These are phyloP conservation scores for Ischnura elegans DNA, from an alignment of 2,888 invertebrate species.

Conservation along the genomic window DNA sequence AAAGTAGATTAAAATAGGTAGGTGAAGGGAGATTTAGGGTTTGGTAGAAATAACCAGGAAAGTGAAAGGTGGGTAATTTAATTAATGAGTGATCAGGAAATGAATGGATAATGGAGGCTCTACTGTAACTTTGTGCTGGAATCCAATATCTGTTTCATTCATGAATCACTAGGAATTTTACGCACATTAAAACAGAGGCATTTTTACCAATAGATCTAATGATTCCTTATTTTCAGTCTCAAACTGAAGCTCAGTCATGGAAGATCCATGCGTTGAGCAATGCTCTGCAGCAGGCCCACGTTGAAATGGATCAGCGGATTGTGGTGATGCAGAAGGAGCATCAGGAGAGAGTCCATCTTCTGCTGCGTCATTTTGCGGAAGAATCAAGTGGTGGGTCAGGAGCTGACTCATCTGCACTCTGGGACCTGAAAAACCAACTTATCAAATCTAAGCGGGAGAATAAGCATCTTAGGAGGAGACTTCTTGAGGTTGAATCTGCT, in stretches of 20 bases:
- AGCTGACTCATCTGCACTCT: constrained; percentile 73
- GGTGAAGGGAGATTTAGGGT: too few relatives aligned
- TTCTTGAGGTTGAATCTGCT: constrained; percentile 76
- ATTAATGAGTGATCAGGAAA: too few relatives aligned
- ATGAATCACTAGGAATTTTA: too few relatives aligned
- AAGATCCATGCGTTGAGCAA: constrained; percentile 86
- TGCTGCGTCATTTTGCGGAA: constrained; percentile 82
- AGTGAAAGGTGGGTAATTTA: too few relatives aligned
- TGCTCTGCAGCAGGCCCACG: constrained; percentile 82
- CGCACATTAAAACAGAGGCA: too few relatives aligned
- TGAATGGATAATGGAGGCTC: too few relatives aligned
- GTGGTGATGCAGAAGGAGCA: constrained; percentile 83
- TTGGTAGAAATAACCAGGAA: too few relatives aligned
- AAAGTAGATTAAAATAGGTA: too few relatives aligned
- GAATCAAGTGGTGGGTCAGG: constrained; percentile 78
- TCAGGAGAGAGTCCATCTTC: constrained; percentile 83
- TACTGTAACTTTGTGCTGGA: too few relatives aligned
- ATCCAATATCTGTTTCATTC: too few relatives aligned
- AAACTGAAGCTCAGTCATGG: constrained; percentile 86
- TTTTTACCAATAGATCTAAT: too few relatives aligned
- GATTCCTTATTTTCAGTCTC: constrained; percentile 84
- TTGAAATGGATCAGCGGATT: constrained; percentile 83
- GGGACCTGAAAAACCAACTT: constrained; percentile 51
- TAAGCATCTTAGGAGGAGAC: constrained; percentile 74
- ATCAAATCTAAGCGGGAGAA: constrained; percentile 75